These are phyloP conservation scores for Diadromus collaris DNA, from an alignment of 2,888 invertebrate species.

Conservation along the genomic window DNA sequence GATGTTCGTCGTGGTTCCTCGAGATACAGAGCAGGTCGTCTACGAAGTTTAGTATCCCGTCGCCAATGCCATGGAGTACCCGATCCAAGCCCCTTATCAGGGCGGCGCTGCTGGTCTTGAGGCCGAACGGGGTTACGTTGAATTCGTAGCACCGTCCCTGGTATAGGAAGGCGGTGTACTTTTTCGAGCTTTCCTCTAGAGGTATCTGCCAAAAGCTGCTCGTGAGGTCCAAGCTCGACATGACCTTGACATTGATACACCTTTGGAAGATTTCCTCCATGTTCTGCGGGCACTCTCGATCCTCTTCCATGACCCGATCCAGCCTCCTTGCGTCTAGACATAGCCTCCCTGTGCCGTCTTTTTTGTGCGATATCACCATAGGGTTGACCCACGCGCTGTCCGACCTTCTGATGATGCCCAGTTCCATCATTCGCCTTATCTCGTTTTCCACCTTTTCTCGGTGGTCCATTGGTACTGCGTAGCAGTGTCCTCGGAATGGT, in stretches of 20 bases:
- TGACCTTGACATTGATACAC: not conserved
- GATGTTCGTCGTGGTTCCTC: too few relatives aligned
- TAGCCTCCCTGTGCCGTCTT: not conserved
- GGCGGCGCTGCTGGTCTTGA: too few relatives aligned
- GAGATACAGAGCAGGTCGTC: too few relatives aligned
- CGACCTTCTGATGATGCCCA: not conserved
- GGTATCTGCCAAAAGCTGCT: constrained; percentile 27
- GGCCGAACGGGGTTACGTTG: constrained; percentile 1
- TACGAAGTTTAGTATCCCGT: not conserved
- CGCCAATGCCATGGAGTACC: constrained; percentile 4
- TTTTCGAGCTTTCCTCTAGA: not conserved
- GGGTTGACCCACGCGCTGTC: not conserved
- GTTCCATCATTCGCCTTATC: not conserved
- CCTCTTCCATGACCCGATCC: not conserved
- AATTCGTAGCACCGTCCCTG: not conserved
- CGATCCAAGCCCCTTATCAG: constrained; percentile 20
- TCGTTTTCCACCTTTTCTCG: not conserved
- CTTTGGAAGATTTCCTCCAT: not conserved
- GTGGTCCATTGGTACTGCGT: not conserved
- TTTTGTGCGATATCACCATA: not conserved
- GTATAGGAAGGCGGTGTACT: constrained; percentile 20
- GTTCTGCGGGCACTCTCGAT: not conserved
- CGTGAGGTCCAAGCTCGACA: constrained; percentile 10
- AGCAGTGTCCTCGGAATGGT: constrained; percentile 1
- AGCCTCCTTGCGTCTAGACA: not conserved